These are phyloP conservation scores for Malthinus flaveolus DNA, from an alignment of 2,888 invertebrate species.

Conservation along the genomic window DNA sequence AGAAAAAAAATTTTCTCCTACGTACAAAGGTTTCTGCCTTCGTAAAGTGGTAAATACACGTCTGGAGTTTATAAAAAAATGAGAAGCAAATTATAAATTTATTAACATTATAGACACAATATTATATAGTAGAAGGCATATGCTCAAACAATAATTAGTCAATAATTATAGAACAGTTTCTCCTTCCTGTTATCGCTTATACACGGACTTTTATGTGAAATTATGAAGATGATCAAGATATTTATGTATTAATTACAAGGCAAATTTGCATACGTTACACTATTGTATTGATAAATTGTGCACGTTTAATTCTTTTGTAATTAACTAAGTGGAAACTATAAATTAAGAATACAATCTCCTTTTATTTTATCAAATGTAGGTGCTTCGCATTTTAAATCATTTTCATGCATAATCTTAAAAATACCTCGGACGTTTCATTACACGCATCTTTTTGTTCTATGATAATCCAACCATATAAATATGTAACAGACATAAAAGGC, in stretches of 20 bases:
- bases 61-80: too few relatives aligned
- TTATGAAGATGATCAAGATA: conserved; percentile 23
- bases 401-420: conserved; percentile 28
- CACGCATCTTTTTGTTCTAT: conserved; percentile 19
- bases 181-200: conserved; percentile 10
- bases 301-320: conserved; percentile 38
- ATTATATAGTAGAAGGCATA: too few relatives aligned
- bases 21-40: too few relatives aligned
- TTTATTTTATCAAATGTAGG: conserved; percentile 34
- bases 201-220: background rate
- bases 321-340: conserved; percentile 39
- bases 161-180: conserved; percentile 1
- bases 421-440: conserved; percentile 24
- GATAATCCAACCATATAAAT: conserved; percentile 4
- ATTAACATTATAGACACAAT: too few relatives aligned
- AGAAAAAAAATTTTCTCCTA: too few relatives aligned
- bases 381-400: conserved; percentile 28
- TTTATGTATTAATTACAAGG: conserved; percentile 36
- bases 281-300: conserved; percentile 37
- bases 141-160: too few relatives aligned
- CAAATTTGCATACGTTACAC: conserved; percentile 33
- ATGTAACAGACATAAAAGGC: conserved; percentile 11
- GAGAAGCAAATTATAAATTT: too few relatives aligned
- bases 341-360: conserved; percentile 36
- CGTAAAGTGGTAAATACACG: too few relatives aligned